Conservation (phyloP, 2,888 invertebrate species). For the Ormyrus labotus region DNA sequence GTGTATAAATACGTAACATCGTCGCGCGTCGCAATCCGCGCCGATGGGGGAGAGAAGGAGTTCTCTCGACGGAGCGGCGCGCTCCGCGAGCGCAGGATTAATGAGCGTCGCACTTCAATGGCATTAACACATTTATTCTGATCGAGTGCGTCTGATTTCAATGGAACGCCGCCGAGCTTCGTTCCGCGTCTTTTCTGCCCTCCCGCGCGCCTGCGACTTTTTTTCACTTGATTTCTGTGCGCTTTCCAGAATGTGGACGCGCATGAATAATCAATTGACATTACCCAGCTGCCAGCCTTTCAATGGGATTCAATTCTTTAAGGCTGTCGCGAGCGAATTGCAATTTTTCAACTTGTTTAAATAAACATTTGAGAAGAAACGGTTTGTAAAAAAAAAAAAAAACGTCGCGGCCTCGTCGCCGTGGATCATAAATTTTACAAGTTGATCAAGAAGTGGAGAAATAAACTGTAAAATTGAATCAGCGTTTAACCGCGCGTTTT, state of each 20-base stretch:
- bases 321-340: too few species aligned
- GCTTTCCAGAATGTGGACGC: too few species aligned
- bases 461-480: too few species aligned
- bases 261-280: conserved; percentile 24
- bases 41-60: conserved; percentile 9
- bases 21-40: conserved; percentile 12
- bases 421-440: too few species aligned
- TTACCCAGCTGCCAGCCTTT: background rate
- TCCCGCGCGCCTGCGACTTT: background rate
- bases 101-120: conserved; percentile 49
- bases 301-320: too few species aligned
- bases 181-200: conserved; percentile 8
- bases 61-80: conserved; percentile 34
- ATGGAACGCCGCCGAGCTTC: conserved; percentile 4
- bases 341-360: too few species aligned
- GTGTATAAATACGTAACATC: background rate
- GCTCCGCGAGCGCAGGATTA: conserved; percentile 34
- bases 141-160: conserved; percentile 41
- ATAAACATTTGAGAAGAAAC: too few species aligned
- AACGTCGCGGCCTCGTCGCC: too few species aligned
- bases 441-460: too few species aligned
- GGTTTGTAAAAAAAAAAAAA: too few species aligned
- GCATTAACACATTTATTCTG: conserved; percentile 55
- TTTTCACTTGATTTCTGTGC: conserved; percentile 13
- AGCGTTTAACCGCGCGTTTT: too few species aligned